Conservation (phyloP, 2,888 invertebrate genomes). For the Bombyx huttoni region DNA sequence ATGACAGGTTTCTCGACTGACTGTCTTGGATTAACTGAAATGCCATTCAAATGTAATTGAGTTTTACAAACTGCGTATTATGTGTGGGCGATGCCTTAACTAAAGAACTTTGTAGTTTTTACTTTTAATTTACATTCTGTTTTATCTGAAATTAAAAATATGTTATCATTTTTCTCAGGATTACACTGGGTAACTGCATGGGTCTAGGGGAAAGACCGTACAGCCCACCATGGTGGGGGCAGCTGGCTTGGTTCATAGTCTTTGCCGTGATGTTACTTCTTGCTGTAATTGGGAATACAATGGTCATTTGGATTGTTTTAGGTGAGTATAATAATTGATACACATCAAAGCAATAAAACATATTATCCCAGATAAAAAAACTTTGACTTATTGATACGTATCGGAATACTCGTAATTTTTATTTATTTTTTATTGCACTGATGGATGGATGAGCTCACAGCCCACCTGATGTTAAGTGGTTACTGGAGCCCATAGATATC, state of each 20-base stretch:
- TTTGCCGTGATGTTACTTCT: conserved; percentile 83
- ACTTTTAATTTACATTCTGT: too few relatives aligned
- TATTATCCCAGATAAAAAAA: not conserved
- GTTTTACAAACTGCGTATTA: not conserved
- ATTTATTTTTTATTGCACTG: too few relatives aligned
- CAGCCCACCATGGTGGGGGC: conserved; percentile 76
- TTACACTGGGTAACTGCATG: conserved; percentile 73
- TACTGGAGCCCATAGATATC: too few relatives aligned
- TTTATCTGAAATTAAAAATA: not conserved
- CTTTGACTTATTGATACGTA: too few relatives aligned
- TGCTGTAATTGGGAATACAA: conserved; percentile 86
- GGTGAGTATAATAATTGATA: conserved; percentile 63
- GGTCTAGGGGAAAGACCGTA: conserved; percentile 72
- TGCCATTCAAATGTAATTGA: not conserved
- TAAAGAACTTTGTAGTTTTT: too few relatives aligned
- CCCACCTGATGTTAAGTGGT: too few relatives aligned
- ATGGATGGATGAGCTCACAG: too few relatives aligned
- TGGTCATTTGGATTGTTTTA: conserved; percentile 93
- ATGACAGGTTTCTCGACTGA: not conserved
- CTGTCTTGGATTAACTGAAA: not conserved
- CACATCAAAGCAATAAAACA: not conserved
- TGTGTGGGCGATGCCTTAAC: too few relatives aligned
- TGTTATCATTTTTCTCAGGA: conserved; percentile 36
- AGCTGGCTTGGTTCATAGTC: conserved; percentile 79
- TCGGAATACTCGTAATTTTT: too few relatives aligned